Percentiles rank a stretch among this genome's conserved stretches.
These are phyloP conservation scores for Sander lucioperca DNA, from an alignment of 2,113 vertebrate species.

Conservation along the genomic window DNA sequence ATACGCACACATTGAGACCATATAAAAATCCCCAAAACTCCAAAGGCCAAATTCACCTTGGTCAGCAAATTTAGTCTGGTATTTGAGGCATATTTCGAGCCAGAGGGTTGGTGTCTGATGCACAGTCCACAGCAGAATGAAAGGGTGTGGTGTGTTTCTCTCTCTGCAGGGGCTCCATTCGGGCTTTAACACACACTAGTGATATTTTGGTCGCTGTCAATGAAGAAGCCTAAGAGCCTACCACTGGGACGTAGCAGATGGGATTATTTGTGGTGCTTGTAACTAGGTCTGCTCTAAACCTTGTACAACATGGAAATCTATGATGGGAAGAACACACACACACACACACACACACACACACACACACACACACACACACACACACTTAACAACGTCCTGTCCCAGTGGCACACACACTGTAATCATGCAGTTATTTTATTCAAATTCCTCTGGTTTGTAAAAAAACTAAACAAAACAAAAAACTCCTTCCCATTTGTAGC, in stretches of 20 bases:
- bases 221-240: constrained; percentile 17
- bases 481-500: constrained; percentile 32
- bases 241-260: constrained; percentile 62
- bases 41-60: constrained; percentile 21
- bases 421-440: constrained; percentile 39
- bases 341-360: too few relatives aligned
- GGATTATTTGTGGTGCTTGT: constrained; percentile 67
- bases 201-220: constrained; percentile 64
- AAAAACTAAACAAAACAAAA: not conserved
- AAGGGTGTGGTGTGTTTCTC: constrained; percentile 39
- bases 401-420: constrained; percentile 30
- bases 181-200: constrained; percentile 10
- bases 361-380: too few relatives aligned
- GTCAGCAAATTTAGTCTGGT: constrained; percentile 31
- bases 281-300: constrained; percentile 21
- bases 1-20: not conserved
- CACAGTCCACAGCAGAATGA: constrained; percentile 31
- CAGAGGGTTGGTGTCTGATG: constrained; percentile 24
- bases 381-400: constrained; percentile 20
- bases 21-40: constrained; percentile 14
- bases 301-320: constrained; percentile 4
- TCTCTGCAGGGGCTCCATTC: constrained; percentile 47
- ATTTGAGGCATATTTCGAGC: constrained; percentile 52
- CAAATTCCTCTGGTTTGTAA: constrained; percentile 31
- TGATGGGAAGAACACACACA: constrained; percentile 3